Base-by-base conservation (phyloP, 2,797 vertebrate species). In the Selene dorsalis region DNA sequence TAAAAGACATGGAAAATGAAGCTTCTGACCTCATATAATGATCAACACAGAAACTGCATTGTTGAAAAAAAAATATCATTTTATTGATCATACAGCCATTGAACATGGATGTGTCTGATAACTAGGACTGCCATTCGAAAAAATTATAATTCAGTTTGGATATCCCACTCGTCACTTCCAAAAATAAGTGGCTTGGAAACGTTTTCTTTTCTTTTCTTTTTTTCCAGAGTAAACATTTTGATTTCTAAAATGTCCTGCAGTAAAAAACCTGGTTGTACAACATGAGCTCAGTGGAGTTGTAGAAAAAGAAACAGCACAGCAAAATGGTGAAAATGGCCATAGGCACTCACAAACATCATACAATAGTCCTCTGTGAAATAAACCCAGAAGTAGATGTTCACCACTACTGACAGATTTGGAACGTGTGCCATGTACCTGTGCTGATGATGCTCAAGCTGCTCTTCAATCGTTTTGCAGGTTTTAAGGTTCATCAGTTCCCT, bases 61-160 rank as follows among this genome's bases (percentile, higher is more conserved):
- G 16, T 55, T 63, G 60, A 22, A 6, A 24, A 32, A 48, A 24
- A 32, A 48, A 8, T 39, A 18, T 30, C 5, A 9, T 22, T 90
- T 86, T 84, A 88, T 79, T 86, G 55, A 81, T 62, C 64, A 75
- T 48, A 84, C 60, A 68, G 64, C 26, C 61, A 55, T 6, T 61
- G 58, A 80, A 83, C 78, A 82, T 50, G 43, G 24, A 79, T 57
- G 67, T 52, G 39, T 73, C 38, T 38, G 13, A 63, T 64, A 73
- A 58, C 35, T 16, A 69, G 73, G 72, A 70, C 28, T 65, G 72
- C 56, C 16, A 72, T 18, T n/a, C 38, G 9, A 66, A 80, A 62
- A 39, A 0, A 69, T 12, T 41, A 41, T 22, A 30, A 10, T 26
- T 22, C 6, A 14, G 11, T 2, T 71, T 7, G 48, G 17, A 1